Percentiles rank a stretch among this genome's conserved stretches.
phyloP scores from a whole-genome alignment of 2,888 invertebrate genomes.

The Drosophila prolongata region DNA sequence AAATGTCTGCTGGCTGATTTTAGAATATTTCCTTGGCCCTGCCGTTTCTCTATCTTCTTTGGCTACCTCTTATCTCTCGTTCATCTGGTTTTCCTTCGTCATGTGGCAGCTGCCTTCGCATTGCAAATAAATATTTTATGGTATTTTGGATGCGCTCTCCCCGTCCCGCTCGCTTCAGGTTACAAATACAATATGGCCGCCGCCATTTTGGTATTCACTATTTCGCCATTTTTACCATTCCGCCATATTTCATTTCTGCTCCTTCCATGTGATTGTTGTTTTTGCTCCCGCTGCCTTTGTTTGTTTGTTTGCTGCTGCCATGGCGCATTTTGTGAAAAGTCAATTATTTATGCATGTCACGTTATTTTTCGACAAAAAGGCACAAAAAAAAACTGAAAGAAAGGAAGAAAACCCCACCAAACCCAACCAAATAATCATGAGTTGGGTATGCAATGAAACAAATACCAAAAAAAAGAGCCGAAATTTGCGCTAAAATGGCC shows the following conservation, averaged over 20 bases:
- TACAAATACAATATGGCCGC: conserved; percentile 47
- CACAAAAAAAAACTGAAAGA: conserved; percentile 23
- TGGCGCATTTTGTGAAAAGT: conserved; percentile 62
- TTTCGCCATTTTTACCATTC: conserved; percentile 51
- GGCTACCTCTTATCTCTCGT: conserved; percentile 1
- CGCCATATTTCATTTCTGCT: conserved; percentile 78
- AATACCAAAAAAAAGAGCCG: conserved; percentile 25
- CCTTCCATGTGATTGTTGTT: conserved; percentile 40
- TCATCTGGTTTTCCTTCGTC: conserved; percentile 18
- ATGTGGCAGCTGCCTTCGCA: conserved; percentile 32
- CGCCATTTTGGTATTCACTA: conserved; percentile 72
- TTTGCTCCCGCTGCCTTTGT: conserved; percentile 44
- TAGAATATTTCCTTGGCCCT: conserved; percentile 4
- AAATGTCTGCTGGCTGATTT: conserved; percentile 9
- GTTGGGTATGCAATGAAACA: conserved; percentile 34
- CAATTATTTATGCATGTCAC: conserved; percentile 80
- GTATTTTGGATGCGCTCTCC: conserved; percentile 29
- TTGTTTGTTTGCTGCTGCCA: conserved; percentile 50
- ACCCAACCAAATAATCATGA: conserved; percentile 39
- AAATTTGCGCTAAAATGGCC: conserved; percentile 49
- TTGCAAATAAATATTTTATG: conserved; percentile 54
- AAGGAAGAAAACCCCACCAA: conserved; percentile 18
- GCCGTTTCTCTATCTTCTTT: background rate
- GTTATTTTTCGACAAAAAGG: conserved; percentile 69
- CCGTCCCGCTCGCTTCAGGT: conserved; percentile 1